Evolutionary conservation across 2,888 invertebrate genomes (phyloP).

Genomic region (Biston stratarius): DNA sequence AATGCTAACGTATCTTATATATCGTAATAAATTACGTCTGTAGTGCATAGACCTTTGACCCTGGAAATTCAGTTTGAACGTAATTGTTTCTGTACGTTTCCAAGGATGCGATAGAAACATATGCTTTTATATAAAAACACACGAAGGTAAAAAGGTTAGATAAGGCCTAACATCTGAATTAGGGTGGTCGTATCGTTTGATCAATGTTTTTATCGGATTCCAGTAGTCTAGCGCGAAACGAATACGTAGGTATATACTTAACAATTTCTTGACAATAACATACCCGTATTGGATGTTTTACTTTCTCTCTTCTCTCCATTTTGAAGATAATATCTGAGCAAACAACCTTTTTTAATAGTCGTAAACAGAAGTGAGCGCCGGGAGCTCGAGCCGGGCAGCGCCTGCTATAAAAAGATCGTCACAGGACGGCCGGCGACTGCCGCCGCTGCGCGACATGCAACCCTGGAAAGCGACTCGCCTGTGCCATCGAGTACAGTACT

Average conservation of each 20-base stretch:
- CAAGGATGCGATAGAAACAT: no score
- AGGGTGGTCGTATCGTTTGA: conserved; percentile 28
- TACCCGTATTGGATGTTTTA: neutral
- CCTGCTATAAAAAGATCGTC: conserved; percentile 86
- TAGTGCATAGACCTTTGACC: no score
- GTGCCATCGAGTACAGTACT: conserved; percentile 87
- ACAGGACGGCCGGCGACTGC: conserved; percentile 78
- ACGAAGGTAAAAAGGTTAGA: conserved; percentile 2
- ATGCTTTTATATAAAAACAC: neutral
- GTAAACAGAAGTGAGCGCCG: conserved; percentile 66
- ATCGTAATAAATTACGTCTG: no score
- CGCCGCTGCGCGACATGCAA: conserved; percentile 82
- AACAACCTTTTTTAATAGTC: conserved; percentile 58
- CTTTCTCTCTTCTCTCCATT: neutral
- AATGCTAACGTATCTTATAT: no score
- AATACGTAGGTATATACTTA: neutral
- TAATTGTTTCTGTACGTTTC: no score
- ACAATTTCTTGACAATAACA: neutral
- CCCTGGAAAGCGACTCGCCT: conserved; percentile 86
- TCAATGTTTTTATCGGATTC: conserved; percentile 35
- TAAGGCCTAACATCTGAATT: conserved; percentile 16
- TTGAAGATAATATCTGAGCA: conserved; percentile 41
- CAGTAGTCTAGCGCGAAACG: neutral
- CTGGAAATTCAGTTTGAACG: no score
- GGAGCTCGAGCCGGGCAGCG: conserved; percentile 83